Evolutionary conservation across 2,797 vertebrate genomes (phyloP), one percentile per base, ranked within the genome.

Genomic region (Oryzias sinensis): DNA sequence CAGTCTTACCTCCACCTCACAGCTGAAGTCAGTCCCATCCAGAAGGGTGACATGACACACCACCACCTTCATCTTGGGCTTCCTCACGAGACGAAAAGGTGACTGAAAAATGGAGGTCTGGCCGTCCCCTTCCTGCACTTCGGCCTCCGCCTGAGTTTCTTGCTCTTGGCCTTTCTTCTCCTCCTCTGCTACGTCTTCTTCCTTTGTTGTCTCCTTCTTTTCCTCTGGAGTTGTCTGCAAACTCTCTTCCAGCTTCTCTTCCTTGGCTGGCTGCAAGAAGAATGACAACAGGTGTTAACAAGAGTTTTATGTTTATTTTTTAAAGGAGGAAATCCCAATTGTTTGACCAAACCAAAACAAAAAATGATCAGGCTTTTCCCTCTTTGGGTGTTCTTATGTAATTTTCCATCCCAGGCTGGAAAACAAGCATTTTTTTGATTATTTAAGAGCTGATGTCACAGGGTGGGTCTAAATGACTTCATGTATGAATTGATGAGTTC

Each of bases 1-100:
- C 9, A 20, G 29, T 16, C 94, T 93, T 87, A 98, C 97, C 97
- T 98, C 96, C 60, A 98, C 80, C 65, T 97, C 95, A 61, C 94
- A 98, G 80, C 70, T 87, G 84, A 94, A 97, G 79, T 96, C 94
- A 0, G 82, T 93, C 60, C 95, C 95, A 33, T 98, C 97, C 63
- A 98, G 88, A 50, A 98, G 91, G 53, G 81, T 82, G 65, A 99
- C 94, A 53, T 93, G 94, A 86, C 96, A 97, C 64, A 91, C 91
- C 61, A 95, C 91, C 59, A 93, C 91, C 89, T 96, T 98, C 87
- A 93, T 91, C 90, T 87, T 90, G 53, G 43, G 70, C 72, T 94
- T 99, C 89, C 94, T 96, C 70, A 91, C 82, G 67, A 93, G 77
- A 73, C 94, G 96, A 56, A 92, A 91, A 50, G 90, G 84, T 53